Conservation (phyloP, 2,888 invertebrate genomes). For the Catocala fraxini region DNA sequence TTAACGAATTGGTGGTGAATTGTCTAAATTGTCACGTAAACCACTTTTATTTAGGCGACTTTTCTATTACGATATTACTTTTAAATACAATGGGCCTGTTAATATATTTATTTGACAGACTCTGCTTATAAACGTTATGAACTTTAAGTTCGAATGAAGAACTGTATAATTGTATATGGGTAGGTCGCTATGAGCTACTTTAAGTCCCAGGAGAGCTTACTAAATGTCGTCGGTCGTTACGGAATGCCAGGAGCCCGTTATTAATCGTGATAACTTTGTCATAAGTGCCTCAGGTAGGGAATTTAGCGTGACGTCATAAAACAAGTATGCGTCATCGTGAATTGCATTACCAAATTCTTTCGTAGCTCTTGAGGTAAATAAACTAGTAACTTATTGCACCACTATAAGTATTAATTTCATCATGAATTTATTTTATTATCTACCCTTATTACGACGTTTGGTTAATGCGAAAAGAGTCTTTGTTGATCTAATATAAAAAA, state of each 20-base stretch:
- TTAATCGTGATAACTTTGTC: constrained; percentile 43
- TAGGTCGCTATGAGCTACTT: neutral
- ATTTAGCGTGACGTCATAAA: constrained; percentile 32
- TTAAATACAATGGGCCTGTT: too few relatives aligned
- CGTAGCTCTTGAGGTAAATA: neutral
- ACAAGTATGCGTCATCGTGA: constrained; percentile 15
- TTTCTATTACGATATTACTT: too few relatives aligned
- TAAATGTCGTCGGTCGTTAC: constrained; percentile 23
- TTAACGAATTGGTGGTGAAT: too few relatives aligned
- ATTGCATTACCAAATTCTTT: constrained; percentile 14
- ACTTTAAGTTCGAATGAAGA: neutral
- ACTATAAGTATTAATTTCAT: too few relatives aligned
- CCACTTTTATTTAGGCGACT: too few relatives aligned
- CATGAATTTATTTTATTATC: too few relatives aligned
- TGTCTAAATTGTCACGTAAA: too few relatives aligned
- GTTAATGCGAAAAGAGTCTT: too few relatives aligned
- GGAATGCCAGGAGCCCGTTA: constrained; percentile 45
- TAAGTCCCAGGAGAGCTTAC: constrained; percentile 15
- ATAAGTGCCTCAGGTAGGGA: constrained; percentile 21
- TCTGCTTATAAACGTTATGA: neutral
- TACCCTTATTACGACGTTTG: too few relatives aligned
- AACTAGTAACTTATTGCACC: too few relatives aligned
- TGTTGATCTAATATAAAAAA: too few relatives aligned
- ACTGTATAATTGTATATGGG: constrained; percentile 1
- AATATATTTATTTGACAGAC: too few relatives aligned